Evolutionary conservation across 2,888 invertebrate species (phyloP).

Genomic region (Heliconius aoede): DNA sequence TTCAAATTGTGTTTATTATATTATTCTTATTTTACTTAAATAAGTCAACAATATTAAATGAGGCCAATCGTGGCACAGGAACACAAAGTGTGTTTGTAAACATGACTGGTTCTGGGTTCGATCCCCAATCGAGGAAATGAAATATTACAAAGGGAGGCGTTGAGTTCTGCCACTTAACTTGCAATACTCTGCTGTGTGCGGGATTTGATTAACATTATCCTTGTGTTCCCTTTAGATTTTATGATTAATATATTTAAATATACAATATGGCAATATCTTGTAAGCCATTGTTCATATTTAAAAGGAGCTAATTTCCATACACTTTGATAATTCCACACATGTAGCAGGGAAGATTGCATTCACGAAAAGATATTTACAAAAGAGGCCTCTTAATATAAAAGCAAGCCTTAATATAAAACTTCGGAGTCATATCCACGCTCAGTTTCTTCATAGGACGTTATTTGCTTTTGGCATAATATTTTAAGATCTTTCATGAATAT

Average conservation of each 20-base stretch:
- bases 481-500: slow-evolving; percentile 23
- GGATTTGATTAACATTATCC: too few species aligned
- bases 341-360: slow-evolving; percentile 9
- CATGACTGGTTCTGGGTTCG: too few species aligned
- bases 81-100: too few species aligned
- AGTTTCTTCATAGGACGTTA: slow-evolving; percentile 28
- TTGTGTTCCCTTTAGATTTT: too few species aligned
- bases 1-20: not conserved
- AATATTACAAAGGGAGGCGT: too few species aligned
- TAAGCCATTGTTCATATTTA: slow-evolving; percentile 7
- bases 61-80: too few species aligned
- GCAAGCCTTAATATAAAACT: slow-evolving; percentile 27
- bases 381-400: slow-evolving; percentile 22
- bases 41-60: too few species aligned
- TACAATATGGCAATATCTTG: not conserved
- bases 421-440: slow-evolving; percentile 32
- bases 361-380: slow-evolving; percentile 14
- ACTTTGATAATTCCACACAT: slow-evolving; percentile 4
- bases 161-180: too few species aligned
- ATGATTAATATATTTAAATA: not conserved
- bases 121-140: too few species aligned
- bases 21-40: not conserved
- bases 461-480: slow-evolving; percentile 23
- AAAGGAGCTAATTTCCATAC: slow-evolving; percentile 10
- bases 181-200: too few species aligned